Conservation (phyloP, 2,888 invertebrate genomes). For the Tromatobia lineatoria region DNA sequence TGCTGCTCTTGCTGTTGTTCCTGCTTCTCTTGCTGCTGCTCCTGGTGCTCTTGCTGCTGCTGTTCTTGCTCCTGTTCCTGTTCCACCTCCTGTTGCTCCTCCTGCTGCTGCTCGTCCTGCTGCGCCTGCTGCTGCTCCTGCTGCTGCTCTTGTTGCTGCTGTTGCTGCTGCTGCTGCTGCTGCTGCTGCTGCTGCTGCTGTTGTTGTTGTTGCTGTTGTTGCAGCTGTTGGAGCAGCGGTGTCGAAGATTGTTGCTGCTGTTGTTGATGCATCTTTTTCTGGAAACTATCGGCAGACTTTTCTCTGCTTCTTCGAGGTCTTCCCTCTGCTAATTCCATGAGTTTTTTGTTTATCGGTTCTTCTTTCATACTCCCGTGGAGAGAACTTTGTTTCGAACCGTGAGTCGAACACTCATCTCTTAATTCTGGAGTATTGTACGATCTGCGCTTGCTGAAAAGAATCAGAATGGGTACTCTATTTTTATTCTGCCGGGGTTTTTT, state of each 20-base stretch:
- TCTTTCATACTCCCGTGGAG: slow-evolving; percentile 84
- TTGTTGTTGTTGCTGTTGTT: slow-evolving; percentile 22
- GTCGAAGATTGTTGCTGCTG: slow-evolving; percentile 78
- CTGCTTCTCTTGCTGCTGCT: slow-evolving; percentile 38
- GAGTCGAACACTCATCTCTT: slow-evolving; percentile 79
- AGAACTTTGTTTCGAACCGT: slow-evolving; percentile 80
- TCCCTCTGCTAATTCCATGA: slow-evolving; percentile 83
- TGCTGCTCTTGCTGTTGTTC: slow-evolving; percentile 78
- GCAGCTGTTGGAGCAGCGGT: slow-evolving; percentile 42
- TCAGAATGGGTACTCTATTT: background rate
- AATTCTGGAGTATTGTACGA: slow-evolving; percentile 80
- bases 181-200: slow-evolving; percentile 42
- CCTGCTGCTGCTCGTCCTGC: too few species aligned
- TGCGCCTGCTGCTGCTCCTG: too few species aligned
- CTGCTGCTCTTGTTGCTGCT: slow-evolving; percentile 57
- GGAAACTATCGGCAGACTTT: slow-evolving; percentile 80
- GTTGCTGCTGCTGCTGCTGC: slow-evolving; percentile 35
- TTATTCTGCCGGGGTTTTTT: background rate
- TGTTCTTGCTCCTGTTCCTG: slow-evolving; percentile 28
- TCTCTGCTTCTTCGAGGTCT: slow-evolving; percentile 82
- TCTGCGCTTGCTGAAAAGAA: slow-evolving; percentile 77
- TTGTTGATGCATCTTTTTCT: slow-evolving; percentile 77
- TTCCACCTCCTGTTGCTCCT: too few species aligned
- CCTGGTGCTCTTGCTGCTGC: slow-evolving; percentile 28
- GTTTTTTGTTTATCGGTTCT: slow-evolving; percentile 84